Percentiles rank a stretch among this genome's conserved stretches.
Conservation (phyloP, 2,888 invertebrate species). For the Drosophila incognita region DNA sequence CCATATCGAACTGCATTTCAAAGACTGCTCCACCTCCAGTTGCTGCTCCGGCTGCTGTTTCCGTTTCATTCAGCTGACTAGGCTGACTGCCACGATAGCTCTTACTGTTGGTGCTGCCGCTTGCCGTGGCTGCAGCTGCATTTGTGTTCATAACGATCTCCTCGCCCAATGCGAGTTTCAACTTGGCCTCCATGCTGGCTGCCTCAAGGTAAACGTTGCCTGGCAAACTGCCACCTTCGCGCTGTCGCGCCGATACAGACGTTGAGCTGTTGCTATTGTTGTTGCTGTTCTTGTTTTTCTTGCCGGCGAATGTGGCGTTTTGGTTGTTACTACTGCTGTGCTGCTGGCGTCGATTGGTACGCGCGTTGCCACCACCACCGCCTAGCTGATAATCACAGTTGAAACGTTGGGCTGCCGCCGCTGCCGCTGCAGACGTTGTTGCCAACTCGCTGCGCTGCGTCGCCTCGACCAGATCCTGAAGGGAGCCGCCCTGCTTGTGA, state of each 20-base stretch:
- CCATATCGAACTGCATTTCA: slow-evolving; percentile 46
- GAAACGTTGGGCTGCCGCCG: slow-evolving; percentile 70
- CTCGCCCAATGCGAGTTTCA: slow-evolving; percentile 43
- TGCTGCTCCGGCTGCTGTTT: slow-evolving; percentile 21
- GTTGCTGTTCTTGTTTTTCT: slow-evolving; percentile 77
- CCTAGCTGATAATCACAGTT: slow-evolving; percentile 82
- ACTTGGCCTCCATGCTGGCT: slow-evolving; percentile 59
- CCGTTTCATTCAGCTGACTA: slow-evolving; percentile 42
- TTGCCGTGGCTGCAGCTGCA: slow-evolving; percentile 21
- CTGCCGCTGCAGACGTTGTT: slow-evolving; percentile 67
- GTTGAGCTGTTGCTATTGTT: slow-evolving; percentile 29
- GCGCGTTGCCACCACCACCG: slow-evolving; percentile 38
- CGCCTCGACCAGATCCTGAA: slow-evolving; percentile 88
- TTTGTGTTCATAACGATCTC: slow-evolving; percentile 6
- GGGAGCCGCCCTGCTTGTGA: slow-evolving; percentile 87
- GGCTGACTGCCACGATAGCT: slow-evolving; percentile 52
- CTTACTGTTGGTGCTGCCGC: slow-evolving; percentile 20
- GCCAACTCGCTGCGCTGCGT: slow-evolving; percentile 78
- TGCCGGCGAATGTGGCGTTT: slow-evolving; percentile 40
- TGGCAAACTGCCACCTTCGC: slow-evolving; percentile 89
- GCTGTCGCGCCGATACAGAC: slow-evolving; percentile 86
- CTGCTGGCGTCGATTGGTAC: slow-evolving; percentile 73
- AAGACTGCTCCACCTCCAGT: neutral
- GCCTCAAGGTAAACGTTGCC: slow-evolving; percentile 85
- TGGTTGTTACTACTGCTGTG: slow-evolving; percentile 57